These are phyloP conservation scores for Xenopus petersii DNA, from an alignment of 2,797 vertebrate genomes.

Conservation along the genomic window DNA sequence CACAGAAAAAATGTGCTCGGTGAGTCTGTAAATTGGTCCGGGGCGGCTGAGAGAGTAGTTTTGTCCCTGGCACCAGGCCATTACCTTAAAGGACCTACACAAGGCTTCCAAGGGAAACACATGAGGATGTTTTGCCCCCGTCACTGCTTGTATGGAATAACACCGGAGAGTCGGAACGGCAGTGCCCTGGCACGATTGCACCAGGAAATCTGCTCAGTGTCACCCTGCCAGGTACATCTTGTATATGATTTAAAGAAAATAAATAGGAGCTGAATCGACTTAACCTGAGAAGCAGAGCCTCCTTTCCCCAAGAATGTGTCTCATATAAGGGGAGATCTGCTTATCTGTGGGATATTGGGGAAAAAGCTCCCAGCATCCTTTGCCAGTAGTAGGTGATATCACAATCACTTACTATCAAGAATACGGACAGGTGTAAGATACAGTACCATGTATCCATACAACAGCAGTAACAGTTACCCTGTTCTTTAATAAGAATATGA, in stretches of 20 bases:
- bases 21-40: neutral
- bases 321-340: too few relatives aligned
- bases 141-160: neutral
- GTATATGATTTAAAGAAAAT: constrained; percentile 14
- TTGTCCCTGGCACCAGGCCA: neutral
- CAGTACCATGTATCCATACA: too few relatives aligned
- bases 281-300: neutral
- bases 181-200: constrained; percentile 7
- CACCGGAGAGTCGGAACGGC: neutral
- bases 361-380: too few relatives aligned
- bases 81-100: constrained; percentile 26
- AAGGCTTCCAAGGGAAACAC: constrained; percentile 9
- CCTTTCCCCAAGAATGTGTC: too few relatives aligned
- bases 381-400: too few relatives aligned
- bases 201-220: constrained; percentile 22
- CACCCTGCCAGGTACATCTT: neutral
- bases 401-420: too few relatives aligned
- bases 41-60: neutral
- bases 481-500: too few relatives aligned
- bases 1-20: neutral
- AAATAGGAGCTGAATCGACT: constrained; percentile 53
- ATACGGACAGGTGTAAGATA: too few relatives aligned
- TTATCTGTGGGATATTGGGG: too few relatives aligned
- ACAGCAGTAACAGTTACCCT: too few relatives aligned
- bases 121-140: constrained; percentile 5